A percentile compares a stretch with the other conserved stretches of the same genome.
phyloP scores from a whole-genome alignment of 2,888 invertebrate species.

The Flexamia atlantica region DNA sequence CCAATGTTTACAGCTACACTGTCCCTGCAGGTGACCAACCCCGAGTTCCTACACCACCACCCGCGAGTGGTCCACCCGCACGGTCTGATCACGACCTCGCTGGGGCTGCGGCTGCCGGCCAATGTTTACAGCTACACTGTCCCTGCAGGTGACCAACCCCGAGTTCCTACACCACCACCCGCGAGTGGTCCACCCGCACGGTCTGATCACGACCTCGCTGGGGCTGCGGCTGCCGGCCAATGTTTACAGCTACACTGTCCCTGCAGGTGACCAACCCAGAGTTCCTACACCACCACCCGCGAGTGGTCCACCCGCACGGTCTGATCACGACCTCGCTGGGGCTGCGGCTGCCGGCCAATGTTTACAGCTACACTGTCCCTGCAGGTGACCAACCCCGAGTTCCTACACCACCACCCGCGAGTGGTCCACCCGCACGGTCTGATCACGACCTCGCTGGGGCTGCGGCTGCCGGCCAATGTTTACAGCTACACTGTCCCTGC shows the following conservation, averaged over 20 bases:
- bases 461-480: constrained; percentile 78
- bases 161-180: constrained; percentile 75
- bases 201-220: constrained; percentile 79
- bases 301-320: constrained; percentile 77
- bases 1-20: too few relatives aligned
- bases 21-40: constrained; percentile 75
- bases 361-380: constrained; percentile 41
- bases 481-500: constrained; percentile 66
- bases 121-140: too few relatives aligned
- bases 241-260: too few relatives aligned
- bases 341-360: constrained; percentile 77
- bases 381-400: constrained; percentile 74
- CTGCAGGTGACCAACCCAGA: constrained; percentile 75
- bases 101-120: constrained; percentile 79
- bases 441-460: constrained; percentile 79
- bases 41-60: constrained; percentile 74
- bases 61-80: constrained; percentile 77
- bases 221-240: constrained; percentile 78
- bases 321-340: constrained; percentile 80
- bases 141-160: constrained; percentile 75
- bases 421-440: constrained; percentile 78
- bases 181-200: constrained; percentile 77
- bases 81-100: constrained; percentile 79
- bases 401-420: constrained; percentile 76
- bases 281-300: constrained; percentile 76